Conservation (phyloP, 2,797 vertebrate species). For the Meda fulgida region DNA sequence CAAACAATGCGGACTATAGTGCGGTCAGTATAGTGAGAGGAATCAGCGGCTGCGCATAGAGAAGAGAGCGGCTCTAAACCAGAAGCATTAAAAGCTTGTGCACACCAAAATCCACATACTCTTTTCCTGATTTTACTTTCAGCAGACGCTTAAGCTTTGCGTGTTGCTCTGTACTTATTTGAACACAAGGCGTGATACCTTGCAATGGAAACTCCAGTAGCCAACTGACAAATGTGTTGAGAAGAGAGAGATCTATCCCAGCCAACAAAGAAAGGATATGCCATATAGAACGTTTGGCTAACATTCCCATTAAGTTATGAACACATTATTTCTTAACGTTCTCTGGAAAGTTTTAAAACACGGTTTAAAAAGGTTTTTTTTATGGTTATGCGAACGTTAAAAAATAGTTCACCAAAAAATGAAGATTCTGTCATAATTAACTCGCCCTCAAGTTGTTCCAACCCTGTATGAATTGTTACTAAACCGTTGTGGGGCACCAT, state of each 20-base stretch:
- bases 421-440: too few relatives aligned
- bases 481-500: too few relatives aligned
- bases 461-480: too few relatives aligned
- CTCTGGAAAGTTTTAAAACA: not conserved
- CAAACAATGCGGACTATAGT: constrained; percentile 51
- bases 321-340: not conserved
- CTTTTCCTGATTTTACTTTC: not conserved
- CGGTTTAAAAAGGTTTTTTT: not conserved
- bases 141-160: constrained; percentile 4
- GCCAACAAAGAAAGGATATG: not conserved
- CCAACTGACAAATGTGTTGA: constrained; percentile 8
- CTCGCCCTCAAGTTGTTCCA: too few relatives aligned
- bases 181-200: constrained; percentile 46
- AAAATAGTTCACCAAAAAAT: too few relatives aligned
- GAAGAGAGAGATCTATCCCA: not conserved
- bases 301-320: not conserved
- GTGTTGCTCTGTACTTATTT: constrained; percentile 12
- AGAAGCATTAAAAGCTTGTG: constrained; percentile 14
- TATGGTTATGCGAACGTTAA: not conserved
- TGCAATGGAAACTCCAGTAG: constrained; percentile 48
- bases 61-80: constrained; percentile 12
- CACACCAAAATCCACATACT: not conserved
- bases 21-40: constrained; percentile 21
- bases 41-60: constrained; percentile 53
- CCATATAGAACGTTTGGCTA: not conserved